Base-by-base conservation (phyloP, 2,797 vertebrate genomes). In the Peromyscus melanophrys region DNA sequence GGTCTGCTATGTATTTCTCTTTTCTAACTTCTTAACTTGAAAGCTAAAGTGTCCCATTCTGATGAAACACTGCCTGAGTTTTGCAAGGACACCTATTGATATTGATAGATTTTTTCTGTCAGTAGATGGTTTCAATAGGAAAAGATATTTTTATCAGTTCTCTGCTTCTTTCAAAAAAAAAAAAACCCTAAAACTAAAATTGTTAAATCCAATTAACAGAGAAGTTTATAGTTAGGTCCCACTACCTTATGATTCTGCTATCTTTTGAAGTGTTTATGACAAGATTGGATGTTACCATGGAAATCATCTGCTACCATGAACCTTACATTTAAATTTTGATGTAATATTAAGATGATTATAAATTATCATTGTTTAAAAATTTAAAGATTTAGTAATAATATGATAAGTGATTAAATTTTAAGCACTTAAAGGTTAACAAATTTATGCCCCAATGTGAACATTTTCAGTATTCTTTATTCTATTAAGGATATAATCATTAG, bases 261-360 rank as follows among this genome's bases (percentile, higher is more conserved):
- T 89, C 52, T 93, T 61, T 96, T 97, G 69, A 91, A 97, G 80
- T 95, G 46, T 96, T 98, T 96, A 76, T 97, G 95, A 96, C 71
- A 92, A 90, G 90, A 69, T 95, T 97, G 19, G 31, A 75, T 83
- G 85, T 97, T 98, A 96, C 84, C 91, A 94, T 97, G 90, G 96
- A 97, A 98, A 94, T 93, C 59, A 89, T 19, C 93, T 94, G 94
- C 73, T 69, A 92, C 71, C 0, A 94, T 21, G 96, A 94, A 94
- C 98, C 96, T 59, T 73, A 59, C 34, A 84, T 94, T 85, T 49
- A 94, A 37, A 90, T 37, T 97, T 98, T 29, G 61, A 95, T 97
- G 59, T 97, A 97, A 93, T 55, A 90, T 86, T 85, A 95, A 93
- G 85, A 95, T 89, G 63, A 92, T 90, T 93, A 84, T 86, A 40